A percentile compares a stretch with the other conserved stretches of the same genome.
phyloP scores from a whole-genome alignment of 1,140 invertebrate species.

The Diabrotica virgifera region DNA sequence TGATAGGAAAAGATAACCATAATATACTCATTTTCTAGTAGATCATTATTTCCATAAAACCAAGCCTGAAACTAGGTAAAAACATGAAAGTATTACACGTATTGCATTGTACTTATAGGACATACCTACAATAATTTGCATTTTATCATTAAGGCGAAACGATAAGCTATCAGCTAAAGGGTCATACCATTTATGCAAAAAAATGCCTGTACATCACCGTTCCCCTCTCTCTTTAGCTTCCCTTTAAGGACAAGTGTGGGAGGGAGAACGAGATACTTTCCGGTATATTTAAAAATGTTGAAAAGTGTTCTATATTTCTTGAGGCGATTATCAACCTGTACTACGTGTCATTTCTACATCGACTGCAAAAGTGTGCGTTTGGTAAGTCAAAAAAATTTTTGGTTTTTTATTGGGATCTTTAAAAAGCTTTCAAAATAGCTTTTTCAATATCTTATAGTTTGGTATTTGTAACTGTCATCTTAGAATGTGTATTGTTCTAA shows the following conservation, averaged over 20 bases:
- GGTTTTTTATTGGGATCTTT: neutral
- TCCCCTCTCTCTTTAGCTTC: slow-evolving; percentile 5
- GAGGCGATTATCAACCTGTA: slow-evolving; percentile 3
- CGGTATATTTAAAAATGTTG: slow-evolving; percentile 18
- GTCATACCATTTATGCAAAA: slow-evolving; percentile 12
- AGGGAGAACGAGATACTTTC: slow-evolving; percentile 5
- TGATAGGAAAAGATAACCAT: neutral
- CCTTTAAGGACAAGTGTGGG: neutral
- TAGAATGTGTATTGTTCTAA: neutral
- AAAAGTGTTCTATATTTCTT: slow-evolving; percentile 16
- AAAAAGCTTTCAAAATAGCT: no score
- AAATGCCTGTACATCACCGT: neutral
- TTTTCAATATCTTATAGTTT: neutral
- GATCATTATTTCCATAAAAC: neutral
- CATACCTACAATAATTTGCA: slow-evolving; percentile 19
- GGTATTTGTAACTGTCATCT: neutral
- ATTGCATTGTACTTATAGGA: slow-evolving; percentile 21
- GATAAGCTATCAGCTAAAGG: slow-evolving; percentile 14
- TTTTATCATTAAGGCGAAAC: slow-evolving; percentile 17
- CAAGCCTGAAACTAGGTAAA: slow-evolving; percentile 11
- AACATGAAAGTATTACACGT: slow-evolving; percentile 16
- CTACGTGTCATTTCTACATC: slow-evolving; percentile 13
- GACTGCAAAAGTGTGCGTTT: neutral
- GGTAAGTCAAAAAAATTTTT: slow-evolving; percentile 5
- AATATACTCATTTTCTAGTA: neutral